phyloP scores from a whole-genome alignment of 1,140 invertebrate genomes.

The Trichonephila clavipes region DNA sequence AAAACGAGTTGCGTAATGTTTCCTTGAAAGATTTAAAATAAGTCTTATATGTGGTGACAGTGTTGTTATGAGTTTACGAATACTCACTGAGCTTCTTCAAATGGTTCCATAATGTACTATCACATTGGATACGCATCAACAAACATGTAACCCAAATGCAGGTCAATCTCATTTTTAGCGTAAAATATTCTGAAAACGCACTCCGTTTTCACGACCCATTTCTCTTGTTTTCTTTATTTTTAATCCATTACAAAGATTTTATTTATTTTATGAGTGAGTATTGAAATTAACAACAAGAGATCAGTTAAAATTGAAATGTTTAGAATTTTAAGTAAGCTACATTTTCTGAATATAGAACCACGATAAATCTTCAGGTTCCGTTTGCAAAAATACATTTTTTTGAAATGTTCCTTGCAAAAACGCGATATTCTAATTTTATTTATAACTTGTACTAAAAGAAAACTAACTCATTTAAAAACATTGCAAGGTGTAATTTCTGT shows the following conservation, averaged over 20 bases:
- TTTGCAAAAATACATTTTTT: no score
- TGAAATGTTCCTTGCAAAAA: no score
- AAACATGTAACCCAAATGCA: conserved; percentile 7
- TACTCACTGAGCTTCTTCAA: not conserved
- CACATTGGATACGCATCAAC: not conserved
- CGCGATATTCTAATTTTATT: no score
- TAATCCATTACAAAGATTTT: not conserved
- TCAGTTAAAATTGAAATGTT: not conserved
- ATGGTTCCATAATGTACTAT: conserved; percentile 12
- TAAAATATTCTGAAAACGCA: not conserved
- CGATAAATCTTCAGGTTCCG: no score
- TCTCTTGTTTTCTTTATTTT: not conserved
- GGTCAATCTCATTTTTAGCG: not conserved
- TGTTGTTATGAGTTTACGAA: not conserved
- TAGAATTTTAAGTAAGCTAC: no score
- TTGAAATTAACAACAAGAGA: not conserved
- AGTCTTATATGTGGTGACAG: not conserved
- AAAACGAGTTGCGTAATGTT: not conserved
- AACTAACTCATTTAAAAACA: no score
- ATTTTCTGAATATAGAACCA: no score
- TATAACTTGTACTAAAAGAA: no score
- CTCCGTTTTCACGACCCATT: not conserved
- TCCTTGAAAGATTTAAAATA: not conserved
- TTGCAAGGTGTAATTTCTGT: no score
- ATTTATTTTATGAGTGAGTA: not conserved